These are phyloP conservation scores for Numida meleagris DNA, from an alignment of 2,113 vertebrate species.

Conservation along the genomic window DNA sequence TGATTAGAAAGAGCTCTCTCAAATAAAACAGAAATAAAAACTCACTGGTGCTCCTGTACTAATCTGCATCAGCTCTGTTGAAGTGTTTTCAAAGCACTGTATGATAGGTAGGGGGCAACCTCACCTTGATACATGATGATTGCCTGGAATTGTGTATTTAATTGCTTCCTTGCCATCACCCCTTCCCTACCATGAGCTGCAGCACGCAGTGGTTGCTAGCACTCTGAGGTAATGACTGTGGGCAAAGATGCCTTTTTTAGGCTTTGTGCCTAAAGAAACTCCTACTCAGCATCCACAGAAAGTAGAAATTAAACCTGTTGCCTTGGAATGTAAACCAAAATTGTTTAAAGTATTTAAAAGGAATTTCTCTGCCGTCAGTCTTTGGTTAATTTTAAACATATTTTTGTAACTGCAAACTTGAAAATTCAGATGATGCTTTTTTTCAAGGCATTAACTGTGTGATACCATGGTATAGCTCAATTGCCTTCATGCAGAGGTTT, in stretches of 20 bases:
- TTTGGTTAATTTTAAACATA: background rate
- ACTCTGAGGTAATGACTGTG: background rate
- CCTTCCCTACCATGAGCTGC: background rate
- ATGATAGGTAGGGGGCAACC: too few species aligned
- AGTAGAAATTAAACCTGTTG: background rate
- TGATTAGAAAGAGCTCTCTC: background rate
- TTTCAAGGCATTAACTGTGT: background rate
- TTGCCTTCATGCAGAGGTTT: fast-evolving
- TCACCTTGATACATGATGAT: background rate
- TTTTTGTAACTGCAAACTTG: background rate
- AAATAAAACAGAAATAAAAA: background rate
- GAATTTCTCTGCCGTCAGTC: background rate
- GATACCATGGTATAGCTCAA: fast-evolving
- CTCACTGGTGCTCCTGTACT: background rate
- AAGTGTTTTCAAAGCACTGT: background rate
- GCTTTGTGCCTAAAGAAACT: background rate
- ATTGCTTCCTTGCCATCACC: background rate
- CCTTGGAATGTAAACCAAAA: background rate
- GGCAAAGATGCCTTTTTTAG: background rate
- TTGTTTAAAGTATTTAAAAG: background rate
- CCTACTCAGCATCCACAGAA: background rate
- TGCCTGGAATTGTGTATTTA: background rate
- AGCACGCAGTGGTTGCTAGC: background rate
- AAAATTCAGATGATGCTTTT: background rate
- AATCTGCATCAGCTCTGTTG: background rate